These are phyloP conservation scores for Glyptemys insculpta DNA, from an alignment of 2,797 vertebrate genomes.

Conservation along the genomic window DNA sequence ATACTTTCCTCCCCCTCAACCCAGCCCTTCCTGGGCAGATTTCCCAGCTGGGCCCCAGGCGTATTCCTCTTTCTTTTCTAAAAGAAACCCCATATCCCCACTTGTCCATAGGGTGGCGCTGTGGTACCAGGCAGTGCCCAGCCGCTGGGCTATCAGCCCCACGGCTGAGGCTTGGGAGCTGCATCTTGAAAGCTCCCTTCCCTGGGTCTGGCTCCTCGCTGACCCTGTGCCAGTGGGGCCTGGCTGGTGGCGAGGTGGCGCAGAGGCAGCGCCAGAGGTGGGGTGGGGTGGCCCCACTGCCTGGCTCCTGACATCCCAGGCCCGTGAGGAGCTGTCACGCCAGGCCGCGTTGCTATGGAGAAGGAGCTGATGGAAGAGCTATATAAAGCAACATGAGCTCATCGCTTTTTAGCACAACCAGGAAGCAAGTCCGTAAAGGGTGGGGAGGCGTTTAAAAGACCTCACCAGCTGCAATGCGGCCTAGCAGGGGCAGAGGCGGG, in stretches of 20 bases:
- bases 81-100: neutral
- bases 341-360: constrained; percentile 74
- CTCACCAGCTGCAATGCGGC: neutral
- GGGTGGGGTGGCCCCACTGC: neutral
- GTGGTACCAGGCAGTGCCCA: neutral
- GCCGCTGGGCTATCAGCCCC: neutral
- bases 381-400: constrained; percentile 80
- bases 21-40: neutral
- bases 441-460: neutral
- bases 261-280: neutral
- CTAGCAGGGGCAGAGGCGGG: neutral
- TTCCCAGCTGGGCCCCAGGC: neutral
- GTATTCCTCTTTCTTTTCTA: neutral
- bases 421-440: constrained; percentile 53
- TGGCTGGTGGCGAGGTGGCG: neutral
- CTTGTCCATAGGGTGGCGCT: constrained; percentile 8
- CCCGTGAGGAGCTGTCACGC: constrained; percentile 1
- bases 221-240: neutral
- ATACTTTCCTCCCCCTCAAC: neutral
- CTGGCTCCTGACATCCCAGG: neutral
- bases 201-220: neutral
- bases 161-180: neutral
- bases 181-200: neutral
- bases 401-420: constrained; percentile 72
- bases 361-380: constrained; percentile 75